phyloP scores from a whole-genome alignment of 2,113 vertebrate species.

The Clupea harengus region DNA sequence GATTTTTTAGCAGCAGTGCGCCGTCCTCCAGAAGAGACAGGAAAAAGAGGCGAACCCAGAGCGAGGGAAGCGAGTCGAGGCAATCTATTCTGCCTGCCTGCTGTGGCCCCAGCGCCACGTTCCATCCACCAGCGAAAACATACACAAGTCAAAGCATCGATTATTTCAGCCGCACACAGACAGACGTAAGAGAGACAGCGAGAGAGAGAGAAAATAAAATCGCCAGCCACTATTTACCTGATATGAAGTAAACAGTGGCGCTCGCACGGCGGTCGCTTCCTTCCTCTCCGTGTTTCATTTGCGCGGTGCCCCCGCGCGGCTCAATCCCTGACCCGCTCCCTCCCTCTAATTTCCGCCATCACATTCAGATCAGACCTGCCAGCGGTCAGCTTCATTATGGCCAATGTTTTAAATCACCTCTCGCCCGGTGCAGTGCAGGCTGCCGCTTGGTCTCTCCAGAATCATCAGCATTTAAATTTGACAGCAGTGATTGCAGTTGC shows the following conservation, averaged over 20 bases:
- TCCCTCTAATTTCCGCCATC: conserved; percentile 74
- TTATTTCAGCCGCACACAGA: conserved; percentile 70
- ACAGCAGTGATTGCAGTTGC: conserved; percentile 76
- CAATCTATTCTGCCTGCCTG: conserved; percentile 41
- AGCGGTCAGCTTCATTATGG: conserved; percentile 77
- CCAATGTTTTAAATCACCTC: conserved; percentile 81
- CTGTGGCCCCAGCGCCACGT: conserved; percentile 34
- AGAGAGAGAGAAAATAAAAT: conserved; percentile 40
- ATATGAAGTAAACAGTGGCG: conserved; percentile 68
- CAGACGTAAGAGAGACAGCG: neutral
- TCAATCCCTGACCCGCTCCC: conserved; percentile 67
- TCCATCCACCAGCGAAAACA: conserved; percentile 29
- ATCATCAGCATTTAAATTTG: conserved; percentile 78
- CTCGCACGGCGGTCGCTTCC: conserved; percentile 52
- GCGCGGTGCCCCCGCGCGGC: conserved; percentile 57
- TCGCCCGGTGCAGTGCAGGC: conserved; percentile 66
- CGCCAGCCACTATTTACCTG: conserved; percentile 66
- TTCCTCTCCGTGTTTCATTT: conserved; percentile 69
- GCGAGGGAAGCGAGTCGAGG: conserved; percentile 31
- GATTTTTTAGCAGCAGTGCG: neutral
- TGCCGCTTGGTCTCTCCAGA: conserved; percentile 69
- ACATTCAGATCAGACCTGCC: conserved; percentile 76
- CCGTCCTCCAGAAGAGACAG: neutral
- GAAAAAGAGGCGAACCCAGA: neutral
- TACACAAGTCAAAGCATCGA: conserved; percentile 66